Base-by-base conservation (phyloP, 2,797 vertebrate genomes). In the Tenualosa ilisha region DNA sequence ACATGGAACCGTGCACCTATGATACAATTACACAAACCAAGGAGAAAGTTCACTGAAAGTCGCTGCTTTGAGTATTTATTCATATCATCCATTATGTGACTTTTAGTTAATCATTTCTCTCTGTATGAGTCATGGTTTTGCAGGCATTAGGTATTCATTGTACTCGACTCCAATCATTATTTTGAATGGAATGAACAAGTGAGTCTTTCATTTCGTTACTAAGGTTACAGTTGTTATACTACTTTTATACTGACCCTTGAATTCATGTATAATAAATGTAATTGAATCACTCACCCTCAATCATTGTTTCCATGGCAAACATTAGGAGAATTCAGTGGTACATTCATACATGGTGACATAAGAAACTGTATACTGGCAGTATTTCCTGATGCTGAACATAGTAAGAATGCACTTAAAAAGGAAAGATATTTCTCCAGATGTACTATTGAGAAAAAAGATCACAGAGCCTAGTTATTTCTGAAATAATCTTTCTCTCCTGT, bases 231-330 rank as follows among this genome's bases (percentile, higher is more conserved):
- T 79, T 79, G 11, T 79, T 20, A 46, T 79, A 79, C 72, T 79
- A 79, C 72, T 79, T 46, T 7, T 22, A 46, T 17, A 20, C 72
- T 79, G 40, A 46, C 72, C 40, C 37, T 79, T 79, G 40, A 46
- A 46, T 79, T 79, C 15, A 40, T 79, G 40, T 79, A 79, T 46
- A 22, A 79, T 79, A 43, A 79, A 46, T 79, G 72, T 22, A 43
- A 40, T 79, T 79, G 72, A 79, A 79, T 79, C 72, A 46, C 72
- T 90, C 85, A 91, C 86, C 89, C 83, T 90, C 61, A 81, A 81
- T 86, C 84, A 90, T 90, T 91, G 94, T 95, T 95, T 93, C 93
- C 93, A 94, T 95, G 93, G 93, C 87, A 91, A 95, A 94, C 86
- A 75, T 91, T 90, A 81, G 86, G 86, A 89, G 89, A 93, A 88